Evolutionary conservation across 2,888 invertebrate genomes (phyloP), one percentile per base, ranked within the genome.

Genomic region (Drosophila multiciliata): DNA sequence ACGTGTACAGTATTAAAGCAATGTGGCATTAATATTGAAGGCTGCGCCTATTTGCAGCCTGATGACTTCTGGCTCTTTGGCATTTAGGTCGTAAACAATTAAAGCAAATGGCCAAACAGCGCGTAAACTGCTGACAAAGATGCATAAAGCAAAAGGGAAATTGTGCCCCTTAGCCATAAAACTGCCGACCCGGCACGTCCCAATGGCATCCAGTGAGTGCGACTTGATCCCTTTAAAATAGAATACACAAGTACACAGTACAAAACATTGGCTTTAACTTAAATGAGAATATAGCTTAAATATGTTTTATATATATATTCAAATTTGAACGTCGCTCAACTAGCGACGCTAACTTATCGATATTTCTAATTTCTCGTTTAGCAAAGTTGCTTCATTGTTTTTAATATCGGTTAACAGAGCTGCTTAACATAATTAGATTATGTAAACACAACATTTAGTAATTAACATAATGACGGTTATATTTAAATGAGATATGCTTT

Each of bases 91-190:
- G 82, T 87, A 87, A 85, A 79, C 85, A 82, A 77, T 79, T 75
- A 66, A 54, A 64, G 63, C 49, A 86, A 76, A 67, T 70, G 78
- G 60, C 70, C 79, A 71, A 71, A 36, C 49, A 75, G 58, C 73
- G 69, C 70, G 76, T 73, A 86, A 86, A 83, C 65, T 87, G 87
- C 75, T 83, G 75, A 83, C 83, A 80, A 66, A 48, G 35, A 68
- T 52, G 60, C 81, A 74, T 60, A 66, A 62, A 66, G 57, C 58
- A 40, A 55, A 35, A 9, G 49, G 49, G 48, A 40, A 54, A 66
- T 63, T 62, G 69, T 62, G 49, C 59, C 55, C 54, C 20, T 11
- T 29, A 58, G 71, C 66, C 62, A 80, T 78, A 66, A 78, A 75
- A 40, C 63, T 58, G 61, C 48, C 66, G 61, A 62, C 48, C 29